phyloP scores from a whole-genome alignment of 2,888 invertebrate genomes.

The Dermolepida albohirtum region DNA sequence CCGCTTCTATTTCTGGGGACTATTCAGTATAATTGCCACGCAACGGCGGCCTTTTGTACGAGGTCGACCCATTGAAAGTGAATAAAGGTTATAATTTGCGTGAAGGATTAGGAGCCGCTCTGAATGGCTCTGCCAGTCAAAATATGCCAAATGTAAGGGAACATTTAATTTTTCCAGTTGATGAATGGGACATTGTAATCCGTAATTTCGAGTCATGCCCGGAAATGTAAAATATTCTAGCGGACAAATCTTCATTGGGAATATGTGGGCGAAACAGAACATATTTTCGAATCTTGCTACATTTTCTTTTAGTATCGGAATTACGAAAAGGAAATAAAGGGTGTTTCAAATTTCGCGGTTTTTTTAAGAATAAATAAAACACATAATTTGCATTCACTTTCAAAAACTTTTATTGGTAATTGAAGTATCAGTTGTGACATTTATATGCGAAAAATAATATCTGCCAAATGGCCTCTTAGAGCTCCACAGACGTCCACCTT shows the following conservation, averaged over 20 bases:
- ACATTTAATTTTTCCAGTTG: constrained; percentile 17
- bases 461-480: no score
- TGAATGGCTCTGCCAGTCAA: constrained; percentile 29
- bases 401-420: no score
- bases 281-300: not conserved
- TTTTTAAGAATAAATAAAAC: no score
- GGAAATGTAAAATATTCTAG: not conserved
- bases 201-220: not conserved
- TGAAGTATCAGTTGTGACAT: no score
- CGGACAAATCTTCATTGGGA: not conserved
- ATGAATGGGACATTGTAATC: constrained; percentile 6
- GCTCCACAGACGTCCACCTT: no score
- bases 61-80: constrained; percentile 37
- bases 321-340: no score
- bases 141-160: constrained; percentile 26
- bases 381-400: no score
- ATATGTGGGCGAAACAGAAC: no score
- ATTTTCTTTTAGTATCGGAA: no score
- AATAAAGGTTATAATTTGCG: constrained; percentile 42
- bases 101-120: constrained; percentile 19
- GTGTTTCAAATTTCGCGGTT: no score
- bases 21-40: constrained; percentile 40
- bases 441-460: no score
- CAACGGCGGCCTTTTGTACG: constrained; percentile 30
- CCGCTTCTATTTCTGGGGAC: constrained; percentile 25